Evolutionary conservation across 2,888 invertebrate genomes (phyloP), one percentile per base, ranked within the genome.

Genomic region (Bedellia somnulentella): DNA sequence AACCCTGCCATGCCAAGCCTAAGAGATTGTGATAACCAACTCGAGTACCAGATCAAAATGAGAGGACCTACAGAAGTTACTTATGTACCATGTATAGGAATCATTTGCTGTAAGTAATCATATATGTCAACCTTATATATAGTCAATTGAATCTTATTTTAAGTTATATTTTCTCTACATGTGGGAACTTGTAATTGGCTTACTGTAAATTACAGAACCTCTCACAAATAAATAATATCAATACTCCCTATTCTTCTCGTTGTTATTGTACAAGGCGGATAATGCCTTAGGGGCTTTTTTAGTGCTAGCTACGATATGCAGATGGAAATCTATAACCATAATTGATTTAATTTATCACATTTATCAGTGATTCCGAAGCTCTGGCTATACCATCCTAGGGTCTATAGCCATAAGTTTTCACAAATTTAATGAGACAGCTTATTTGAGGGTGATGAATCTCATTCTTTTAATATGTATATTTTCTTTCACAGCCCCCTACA

Each of bases 41-140:
- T 97, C 39, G 94, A 95, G 48, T 94, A 95, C 67, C 93, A 97
- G 66, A 89, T 96, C 33, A 87, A 87, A 53, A 91, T 96, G 90
- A 89, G 93, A 46, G 95, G 95, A 3, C 84, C 86, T 3, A 88
- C 87, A 16, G 93, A 94, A 68, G 86, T 89, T 38, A 89, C 87
- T n/a, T 96, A 95, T 50, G 87, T 89, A 22, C 96, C 96, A 3
- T 95, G 95, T 51, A 82, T 96, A 44, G 95, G 93, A 31, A 80
- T 95, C 26, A 93, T 96, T 50, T 86, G 92, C 49, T 93, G 94
- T 95, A 78, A 85, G 89, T 80, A 42, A n/a, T n/a, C n/a, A 28
- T 26, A 27, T 31, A n/a, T n/a, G n/a, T n/a, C 17, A 18, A 17
- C 12, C 31, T 33, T 30, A 25, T 31, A 39, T 38, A 18, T 24